Percentiles rank a stretch among this genome's conserved stretches.
Evolutionary conservation across 2,113 vertebrate genomes (phyloP).

Genomic region (Pipra filicauda): DNA sequence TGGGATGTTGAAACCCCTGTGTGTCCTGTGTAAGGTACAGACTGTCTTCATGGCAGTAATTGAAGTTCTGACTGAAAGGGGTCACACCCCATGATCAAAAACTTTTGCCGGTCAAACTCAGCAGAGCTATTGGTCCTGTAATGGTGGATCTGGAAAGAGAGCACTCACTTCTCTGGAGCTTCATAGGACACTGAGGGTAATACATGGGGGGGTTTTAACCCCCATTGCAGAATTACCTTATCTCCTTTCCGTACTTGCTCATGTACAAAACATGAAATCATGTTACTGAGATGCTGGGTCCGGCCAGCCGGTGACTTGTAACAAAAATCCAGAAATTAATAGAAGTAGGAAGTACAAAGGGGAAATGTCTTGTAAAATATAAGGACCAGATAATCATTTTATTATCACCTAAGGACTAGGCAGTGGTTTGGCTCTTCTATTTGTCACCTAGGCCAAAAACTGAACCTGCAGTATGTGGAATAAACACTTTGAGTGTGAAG

Average conservation of each 20-base stretch:
- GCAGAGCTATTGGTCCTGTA: not conserved
- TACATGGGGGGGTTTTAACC: accelerated
- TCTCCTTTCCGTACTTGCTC: accelerated
- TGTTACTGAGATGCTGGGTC: not conserved
- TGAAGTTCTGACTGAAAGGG: not conserved
- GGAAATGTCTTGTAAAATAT: not conserved
- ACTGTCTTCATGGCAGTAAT: not conserved
- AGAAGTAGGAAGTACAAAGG: not conserved
- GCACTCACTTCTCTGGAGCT: not conserved
- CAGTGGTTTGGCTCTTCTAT: not conserved
- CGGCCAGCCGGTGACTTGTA: not conserved
- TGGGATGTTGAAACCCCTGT: accelerated
- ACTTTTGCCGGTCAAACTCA: not conserved
- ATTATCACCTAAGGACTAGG: not conserved
- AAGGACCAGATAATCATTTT: not conserved
- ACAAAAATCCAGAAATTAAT: not conserved
- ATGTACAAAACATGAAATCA: not conserved
- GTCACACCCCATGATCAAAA: not conserved
- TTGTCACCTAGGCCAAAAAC: not conserved
- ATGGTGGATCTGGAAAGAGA: not conserved
- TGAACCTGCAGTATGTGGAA: not conserved
- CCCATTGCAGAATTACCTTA: not conserved
- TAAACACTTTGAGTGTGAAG: too few relatives aligned
- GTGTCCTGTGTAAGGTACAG: not conserved
- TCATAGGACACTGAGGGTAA: not conserved